phyloP scores from a whole-genome alignment of 2,797 vertebrate genomes.

The Micromesistius poutassou region DNA sequence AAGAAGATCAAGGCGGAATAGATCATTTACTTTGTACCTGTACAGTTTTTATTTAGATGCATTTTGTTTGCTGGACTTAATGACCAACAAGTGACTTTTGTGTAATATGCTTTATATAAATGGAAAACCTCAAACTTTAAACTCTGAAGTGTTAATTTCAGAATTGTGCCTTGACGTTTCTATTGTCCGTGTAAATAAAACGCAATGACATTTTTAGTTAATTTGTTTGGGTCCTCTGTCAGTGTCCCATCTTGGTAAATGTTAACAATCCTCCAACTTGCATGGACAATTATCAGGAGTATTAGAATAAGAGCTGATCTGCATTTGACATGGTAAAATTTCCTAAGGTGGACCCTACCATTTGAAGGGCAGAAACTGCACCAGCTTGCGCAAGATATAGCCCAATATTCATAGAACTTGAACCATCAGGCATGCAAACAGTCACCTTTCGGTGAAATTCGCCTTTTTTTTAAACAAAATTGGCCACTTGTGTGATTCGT shows the following conservation, averaged over 20 bases:
- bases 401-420: too few species aligned
- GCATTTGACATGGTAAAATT: too few species aligned
- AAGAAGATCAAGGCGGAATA: slow-evolving; percentile 25
- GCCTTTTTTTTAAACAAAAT: too few species aligned
- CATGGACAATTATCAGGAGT: too few species aligned
- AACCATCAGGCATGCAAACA: too few species aligned
- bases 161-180: slow-evolving; percentile 54
- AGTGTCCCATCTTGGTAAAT: slow-evolving; percentile 1
- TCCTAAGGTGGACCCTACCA: too few species aligned
- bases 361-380: too few species aligned
- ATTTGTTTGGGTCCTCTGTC: neutral
- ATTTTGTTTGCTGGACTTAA: slow-evolving; percentile 13
- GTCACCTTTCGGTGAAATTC: too few species aligned
- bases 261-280: too few species aligned
- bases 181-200: slow-evolving; percentile 54
- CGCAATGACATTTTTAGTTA: neutral
- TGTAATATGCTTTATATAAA: slow-evolving; percentile 3
- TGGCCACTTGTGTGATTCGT: too few species aligned
- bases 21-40: slow-evolving; percentile 45
- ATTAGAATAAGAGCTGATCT: too few species aligned
- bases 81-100: neutral
- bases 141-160: slow-evolving; percentile 24
- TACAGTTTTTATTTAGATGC: slow-evolving; percentile 52
- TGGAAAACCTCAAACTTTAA: slow-evolving; percentile 10
- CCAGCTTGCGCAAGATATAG: too few species aligned